These are phyloP conservation scores for Hypomesus transpacificus DNA, from an alignment of 2,113 vertebrate genomes.

Conservation along the genomic window DNA sequence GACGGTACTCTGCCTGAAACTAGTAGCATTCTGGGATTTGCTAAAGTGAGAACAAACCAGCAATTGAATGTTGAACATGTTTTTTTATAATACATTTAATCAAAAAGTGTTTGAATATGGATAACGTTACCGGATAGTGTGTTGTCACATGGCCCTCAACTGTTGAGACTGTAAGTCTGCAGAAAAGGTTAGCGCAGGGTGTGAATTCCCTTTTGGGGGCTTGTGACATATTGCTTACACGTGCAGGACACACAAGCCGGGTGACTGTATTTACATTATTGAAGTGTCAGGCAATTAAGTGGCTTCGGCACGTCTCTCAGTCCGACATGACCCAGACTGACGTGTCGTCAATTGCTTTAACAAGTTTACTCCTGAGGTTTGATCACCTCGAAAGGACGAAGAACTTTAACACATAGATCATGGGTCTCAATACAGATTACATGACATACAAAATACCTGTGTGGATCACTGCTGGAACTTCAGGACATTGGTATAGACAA, in stretches of 20 bases:
- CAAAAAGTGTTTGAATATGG: no score
- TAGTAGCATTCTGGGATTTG: no score
- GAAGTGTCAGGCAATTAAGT: constrained; percentile 59
- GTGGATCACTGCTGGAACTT: no score
- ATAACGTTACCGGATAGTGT: no score
- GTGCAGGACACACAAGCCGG: constrained; percentile 28
- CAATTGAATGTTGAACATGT: no score
- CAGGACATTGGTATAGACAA: no score
- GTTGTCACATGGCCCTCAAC: background rate
- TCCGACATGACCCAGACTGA: constrained; percentile 20
- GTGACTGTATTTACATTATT: constrained; percentile 55
- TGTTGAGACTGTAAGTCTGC: constrained; percentile 17
- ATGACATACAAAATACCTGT: background rate
- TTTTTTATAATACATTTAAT: no score
- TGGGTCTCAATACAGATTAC: background rate
- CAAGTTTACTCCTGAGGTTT: constrained; percentile 29
- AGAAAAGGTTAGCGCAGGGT: constrained; percentile 51
- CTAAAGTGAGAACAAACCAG: no score
- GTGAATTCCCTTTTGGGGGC: constrained; percentile 24
- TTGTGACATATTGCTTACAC: constrained; percentile 45
- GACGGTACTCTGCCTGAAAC: no score
- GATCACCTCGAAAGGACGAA: constrained; percentile 1
- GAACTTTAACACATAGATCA: constrained; percentile 10
- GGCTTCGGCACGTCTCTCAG: constrained; percentile 32
- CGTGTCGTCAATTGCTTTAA: constrained; percentile 30